Evolutionary conservation across 1,140 invertebrate genomes (phyloP).

Genomic region (Sinonovacula constricta): DNA sequence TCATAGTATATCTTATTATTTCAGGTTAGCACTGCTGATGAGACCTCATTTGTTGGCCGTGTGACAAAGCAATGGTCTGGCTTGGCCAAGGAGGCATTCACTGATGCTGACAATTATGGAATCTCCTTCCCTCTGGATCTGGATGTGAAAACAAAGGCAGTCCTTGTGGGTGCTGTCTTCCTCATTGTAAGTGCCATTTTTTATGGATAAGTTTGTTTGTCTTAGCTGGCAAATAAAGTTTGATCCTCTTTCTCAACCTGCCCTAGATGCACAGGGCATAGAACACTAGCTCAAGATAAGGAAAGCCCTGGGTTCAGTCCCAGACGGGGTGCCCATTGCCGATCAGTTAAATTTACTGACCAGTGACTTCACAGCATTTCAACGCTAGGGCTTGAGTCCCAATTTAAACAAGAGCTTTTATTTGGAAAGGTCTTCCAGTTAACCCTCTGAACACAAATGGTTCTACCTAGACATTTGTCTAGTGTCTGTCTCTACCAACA

Average conservation of each 20-base stretch:
- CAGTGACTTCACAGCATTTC: too few species aligned
- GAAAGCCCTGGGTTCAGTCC: not conserved
- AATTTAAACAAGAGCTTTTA: too few species aligned
- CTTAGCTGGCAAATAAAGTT: not conserved
- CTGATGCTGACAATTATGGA: slow-evolving; percentile 88
- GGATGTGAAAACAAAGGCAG: slow-evolving; percentile 89
- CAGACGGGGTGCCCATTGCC: not conserved
- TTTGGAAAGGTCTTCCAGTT: too few species aligned
- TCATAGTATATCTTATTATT: slow-evolving; percentile 7
- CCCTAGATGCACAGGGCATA: not conserved
- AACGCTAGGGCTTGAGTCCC: too few species aligned
- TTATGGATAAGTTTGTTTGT: not conserved
- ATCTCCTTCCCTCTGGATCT: slow-evolving; percentile 84
- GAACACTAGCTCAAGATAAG: not conserved
- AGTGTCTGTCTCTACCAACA: too few species aligned
- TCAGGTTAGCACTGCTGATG: slow-evolving; percentile 83
- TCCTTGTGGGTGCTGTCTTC: slow-evolving; percentile 84
- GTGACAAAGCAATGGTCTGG: slow-evolving; percentile 89
- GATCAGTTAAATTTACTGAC: too few species aligned
- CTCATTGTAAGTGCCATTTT: slow-evolving; percentile 76
- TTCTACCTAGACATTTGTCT: too few species aligned
- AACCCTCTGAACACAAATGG: too few species aligned
- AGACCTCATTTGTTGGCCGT: slow-evolving; percentile 82
- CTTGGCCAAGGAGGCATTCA: slow-evolving; percentile 84
- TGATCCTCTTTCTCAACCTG: not conserved